These are phyloP conservation scores for Genyomyrus donnyi DNA, from an alignment of 2,113 vertebrate genomes.

Conservation along the genomic window DNA sequence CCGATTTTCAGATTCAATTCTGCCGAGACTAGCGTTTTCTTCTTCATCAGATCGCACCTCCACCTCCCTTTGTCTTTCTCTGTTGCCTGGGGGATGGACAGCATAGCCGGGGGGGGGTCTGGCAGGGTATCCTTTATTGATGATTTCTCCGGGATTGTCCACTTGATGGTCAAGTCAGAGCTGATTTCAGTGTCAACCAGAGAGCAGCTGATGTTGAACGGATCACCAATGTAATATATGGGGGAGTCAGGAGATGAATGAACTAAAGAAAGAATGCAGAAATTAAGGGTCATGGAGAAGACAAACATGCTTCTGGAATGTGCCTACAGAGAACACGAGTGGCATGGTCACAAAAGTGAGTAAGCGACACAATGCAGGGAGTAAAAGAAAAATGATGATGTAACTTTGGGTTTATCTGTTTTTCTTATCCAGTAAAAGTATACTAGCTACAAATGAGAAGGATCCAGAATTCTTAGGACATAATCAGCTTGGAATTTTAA, in stretches of 20 bases:
- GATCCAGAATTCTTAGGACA: background rate
- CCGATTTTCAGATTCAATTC: constrained; percentile 44
- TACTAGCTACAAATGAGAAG: background rate
- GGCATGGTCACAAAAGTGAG: background rate
- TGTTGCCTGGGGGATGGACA: constrained; percentile 26
- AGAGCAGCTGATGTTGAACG: constrained; percentile 52
- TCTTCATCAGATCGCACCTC: constrained; percentile 45
- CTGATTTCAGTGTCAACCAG: constrained; percentile 23
- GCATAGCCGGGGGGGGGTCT: background rate
- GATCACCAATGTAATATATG: constrained; percentile 34
- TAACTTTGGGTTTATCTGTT: background rate
- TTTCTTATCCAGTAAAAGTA: background rate
- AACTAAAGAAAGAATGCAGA: constrained; percentile 32
- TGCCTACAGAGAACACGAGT: background rate
- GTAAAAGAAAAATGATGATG: background rate
- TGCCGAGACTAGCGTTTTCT: constrained; percentile 17
- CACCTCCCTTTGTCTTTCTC: constrained; percentile 37
- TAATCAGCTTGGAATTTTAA: background rate
- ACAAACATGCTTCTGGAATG: background rate
- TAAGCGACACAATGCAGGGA: background rate
- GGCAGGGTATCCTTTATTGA: accelerated
- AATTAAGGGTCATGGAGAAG: background rate
- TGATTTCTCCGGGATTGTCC: constrained; percentile 27
- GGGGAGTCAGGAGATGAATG: background rate
- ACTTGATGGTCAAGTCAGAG: constrained; percentile 37